Conservation (phyloP, 2,797 vertebrate species). For the Geotrypetes seraphini region DNA sequence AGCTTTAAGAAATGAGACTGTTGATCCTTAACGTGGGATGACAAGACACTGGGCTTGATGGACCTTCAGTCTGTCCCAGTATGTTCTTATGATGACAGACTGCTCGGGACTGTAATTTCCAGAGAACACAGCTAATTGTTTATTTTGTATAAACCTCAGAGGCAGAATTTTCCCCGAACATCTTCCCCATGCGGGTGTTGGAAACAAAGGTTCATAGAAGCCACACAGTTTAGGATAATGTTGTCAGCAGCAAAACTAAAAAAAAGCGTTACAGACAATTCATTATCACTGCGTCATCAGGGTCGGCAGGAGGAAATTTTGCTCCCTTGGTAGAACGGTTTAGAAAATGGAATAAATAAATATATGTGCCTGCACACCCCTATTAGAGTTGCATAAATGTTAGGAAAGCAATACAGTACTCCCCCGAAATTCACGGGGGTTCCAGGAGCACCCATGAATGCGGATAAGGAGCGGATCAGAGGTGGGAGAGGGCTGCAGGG, state of each 20-base stretch:
- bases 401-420: no score
- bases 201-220: constrained; percentile 67
- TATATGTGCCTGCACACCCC: no score
- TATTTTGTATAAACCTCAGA: constrained; percentile 72
- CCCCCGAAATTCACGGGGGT: no score
- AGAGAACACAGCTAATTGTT: constrained; percentile 58
- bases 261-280: constrained; percentile 59
- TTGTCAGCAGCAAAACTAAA: constrained; percentile 57
- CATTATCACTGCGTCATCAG: constrained; percentile 45
- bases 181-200: constrained; percentile 66
- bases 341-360: no score
- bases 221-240: constrained; percentile 66
- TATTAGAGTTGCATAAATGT: no score
- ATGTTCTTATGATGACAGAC: constrained; percentile 2
- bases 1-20: constrained; percentile 7
- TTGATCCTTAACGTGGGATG: not conserved
- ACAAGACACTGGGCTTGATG: no score
- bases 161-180: constrained; percentile 65
- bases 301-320: no score
- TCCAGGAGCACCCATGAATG: no score
- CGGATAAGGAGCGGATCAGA: no score
- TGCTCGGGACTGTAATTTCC: constrained; percentile 29
- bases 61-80: no score
- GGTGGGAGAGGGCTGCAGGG: no score
- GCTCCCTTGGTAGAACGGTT: no score